These are phyloP conservation scores for Natator depressus DNA, from an alignment of 2,113 vertebrate species.

Conservation along the genomic window DNA sequence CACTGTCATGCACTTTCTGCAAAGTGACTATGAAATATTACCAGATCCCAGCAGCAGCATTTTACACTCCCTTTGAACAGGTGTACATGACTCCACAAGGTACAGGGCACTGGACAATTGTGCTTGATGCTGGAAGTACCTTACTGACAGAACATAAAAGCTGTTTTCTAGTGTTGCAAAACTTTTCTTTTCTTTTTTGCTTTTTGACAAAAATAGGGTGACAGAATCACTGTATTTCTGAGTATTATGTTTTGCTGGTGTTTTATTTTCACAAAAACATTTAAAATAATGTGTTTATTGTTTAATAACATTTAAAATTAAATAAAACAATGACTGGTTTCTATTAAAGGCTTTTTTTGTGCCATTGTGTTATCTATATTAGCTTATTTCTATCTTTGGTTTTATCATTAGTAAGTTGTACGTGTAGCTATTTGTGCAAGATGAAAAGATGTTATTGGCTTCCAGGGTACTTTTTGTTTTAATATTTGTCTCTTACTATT, in stretches of 20 bases:
- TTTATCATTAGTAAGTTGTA: background rate
- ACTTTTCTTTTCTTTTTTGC: too few species aligned
- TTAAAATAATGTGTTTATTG: background rate
- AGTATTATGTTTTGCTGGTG: background rate
- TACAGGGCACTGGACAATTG: background rate
- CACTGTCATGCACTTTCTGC: background rate
- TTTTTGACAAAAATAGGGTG: too few species aligned
- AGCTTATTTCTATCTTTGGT: background rate
- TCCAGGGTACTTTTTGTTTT: background rate
- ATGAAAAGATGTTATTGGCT: background rate
- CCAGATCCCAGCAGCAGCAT: background rate
- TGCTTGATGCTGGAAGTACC: background rate
- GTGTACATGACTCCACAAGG: too few species aligned
- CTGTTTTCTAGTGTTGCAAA: too few species aligned
- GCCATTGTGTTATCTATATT: background rate
- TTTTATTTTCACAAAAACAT: background rate
- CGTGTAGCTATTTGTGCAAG: background rate
- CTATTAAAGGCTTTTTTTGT: background rate
- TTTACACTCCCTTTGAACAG: background rate
- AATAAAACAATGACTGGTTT: background rate
- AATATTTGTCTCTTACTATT: background rate
- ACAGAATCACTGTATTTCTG: too few species aligned
- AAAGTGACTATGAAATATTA: background rate
- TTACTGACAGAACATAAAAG: background rate
- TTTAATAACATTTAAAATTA: background rate